Conservation (phyloP, 2,797 vertebrate species). For the Thunnus albacares region DNA sequence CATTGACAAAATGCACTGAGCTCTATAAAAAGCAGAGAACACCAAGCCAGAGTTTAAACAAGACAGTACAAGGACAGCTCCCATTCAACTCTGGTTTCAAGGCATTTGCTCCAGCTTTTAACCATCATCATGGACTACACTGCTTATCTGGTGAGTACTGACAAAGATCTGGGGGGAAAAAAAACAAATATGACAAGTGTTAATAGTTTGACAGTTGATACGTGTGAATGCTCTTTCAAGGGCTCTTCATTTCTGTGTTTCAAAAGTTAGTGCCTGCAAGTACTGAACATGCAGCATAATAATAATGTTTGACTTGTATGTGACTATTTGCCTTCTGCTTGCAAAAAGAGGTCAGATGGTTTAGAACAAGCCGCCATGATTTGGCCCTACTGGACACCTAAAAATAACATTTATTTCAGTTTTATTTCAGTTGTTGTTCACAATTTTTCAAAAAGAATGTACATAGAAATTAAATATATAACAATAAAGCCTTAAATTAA, state of each 20-base stretch:
- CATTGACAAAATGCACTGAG: too few relatives aligned
- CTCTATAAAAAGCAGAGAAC: neutral
- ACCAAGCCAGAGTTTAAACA: neutral
- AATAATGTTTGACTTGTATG: too few relatives aligned
- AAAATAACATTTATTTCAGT: neutral
- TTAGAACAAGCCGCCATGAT: neutral
- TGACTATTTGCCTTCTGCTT: neutral
- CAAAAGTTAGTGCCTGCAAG: neutral
- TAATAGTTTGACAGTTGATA: neutral
- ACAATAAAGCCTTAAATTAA: too few relatives aligned
- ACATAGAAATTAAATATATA: too few relatives aligned
- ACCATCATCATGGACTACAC: constrained; percentile 11
- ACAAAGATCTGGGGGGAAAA: accelerated
- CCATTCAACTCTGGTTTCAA: neutral
- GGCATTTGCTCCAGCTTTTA: neutral
- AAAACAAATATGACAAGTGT: neutral
- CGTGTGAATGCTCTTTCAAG: neutral
- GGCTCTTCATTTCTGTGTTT: neutral
- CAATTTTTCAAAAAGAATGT: too few relatives aligned
- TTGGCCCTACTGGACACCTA: neutral
- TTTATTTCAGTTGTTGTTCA: too few relatives aligned
- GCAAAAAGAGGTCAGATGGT: neutral
- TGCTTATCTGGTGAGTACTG: constrained; percentile 52
- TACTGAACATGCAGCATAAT: neutral
- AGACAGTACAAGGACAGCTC: neutral